Conservation (phyloP, 2,113 vertebrate species). For the Pelodiscus sinensis region DNA sequence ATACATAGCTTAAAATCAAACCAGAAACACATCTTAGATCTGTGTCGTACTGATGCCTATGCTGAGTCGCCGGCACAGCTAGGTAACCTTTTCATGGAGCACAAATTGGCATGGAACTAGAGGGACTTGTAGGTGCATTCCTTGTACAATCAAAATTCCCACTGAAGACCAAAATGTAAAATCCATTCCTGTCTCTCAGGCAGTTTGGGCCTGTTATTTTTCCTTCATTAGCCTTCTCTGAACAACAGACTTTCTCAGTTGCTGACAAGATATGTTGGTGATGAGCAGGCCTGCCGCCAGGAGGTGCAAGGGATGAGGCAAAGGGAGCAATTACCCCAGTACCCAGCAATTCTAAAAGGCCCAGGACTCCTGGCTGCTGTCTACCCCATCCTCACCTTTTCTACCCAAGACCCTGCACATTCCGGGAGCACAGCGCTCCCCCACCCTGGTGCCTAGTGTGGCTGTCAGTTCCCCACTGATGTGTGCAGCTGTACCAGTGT, state of each 20-base stretch:
- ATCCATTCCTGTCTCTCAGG: not conserved
- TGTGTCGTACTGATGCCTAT: not conserved
- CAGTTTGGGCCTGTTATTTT: not conserved
- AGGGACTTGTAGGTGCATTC: not conserved
- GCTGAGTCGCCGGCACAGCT: not conserved
- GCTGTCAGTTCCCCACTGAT: too few species aligned
- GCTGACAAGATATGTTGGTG: not conserved
- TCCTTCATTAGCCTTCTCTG: not conserved
- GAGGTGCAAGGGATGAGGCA: too few species aligned
- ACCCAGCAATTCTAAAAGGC: too few species aligned
- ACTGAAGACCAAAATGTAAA: not conserved
- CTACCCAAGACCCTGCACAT: too few species aligned
- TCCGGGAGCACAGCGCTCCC: too few species aligned
- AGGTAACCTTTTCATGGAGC: not conserved
- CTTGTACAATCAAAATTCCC: constrained; percentile 5
- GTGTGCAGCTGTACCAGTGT: not conserved
- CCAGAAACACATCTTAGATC: not conserved
- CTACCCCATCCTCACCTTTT: too few species aligned
- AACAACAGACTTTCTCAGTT: not conserved
- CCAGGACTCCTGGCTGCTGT: too few species aligned
- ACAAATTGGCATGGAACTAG: not conserved
- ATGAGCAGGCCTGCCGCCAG: too few species aligned
- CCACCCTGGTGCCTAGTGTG: too few species aligned
- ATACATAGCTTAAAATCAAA: not conserved
- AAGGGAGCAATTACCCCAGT: too few species aligned